Evolutionary conservation across 2,888 invertebrate species (phyloP).

Genomic region (Amphimallon solstitiale): DNA sequence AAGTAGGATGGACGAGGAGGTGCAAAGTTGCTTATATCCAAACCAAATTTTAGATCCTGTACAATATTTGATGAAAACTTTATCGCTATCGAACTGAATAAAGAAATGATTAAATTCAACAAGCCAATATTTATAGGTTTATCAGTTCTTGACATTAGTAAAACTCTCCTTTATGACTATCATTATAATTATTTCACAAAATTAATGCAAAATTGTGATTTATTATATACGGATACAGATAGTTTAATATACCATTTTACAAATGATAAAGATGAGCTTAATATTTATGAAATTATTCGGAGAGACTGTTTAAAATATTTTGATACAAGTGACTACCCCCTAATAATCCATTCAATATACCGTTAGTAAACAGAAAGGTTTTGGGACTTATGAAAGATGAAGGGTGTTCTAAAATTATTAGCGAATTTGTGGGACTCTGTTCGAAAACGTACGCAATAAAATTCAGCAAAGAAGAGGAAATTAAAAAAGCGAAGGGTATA

Average conservation of each 20-base stretch:
- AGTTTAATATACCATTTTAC: not conserved
- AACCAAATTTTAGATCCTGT: not conserved
- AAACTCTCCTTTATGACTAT: not conserved
- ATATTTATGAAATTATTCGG: not conserved
- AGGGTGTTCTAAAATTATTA: not conserved
- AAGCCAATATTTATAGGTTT: too few relatives aligned
- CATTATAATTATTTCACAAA: not conserved
- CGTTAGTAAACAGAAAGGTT: not conserved
- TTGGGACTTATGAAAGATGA: not conserved
- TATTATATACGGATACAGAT: not conserved
- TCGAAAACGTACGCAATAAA: conserved; percentile 3
- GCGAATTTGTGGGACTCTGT: not conserved
- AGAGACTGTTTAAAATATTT: not conserved
- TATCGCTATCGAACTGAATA: too few relatives aligned
- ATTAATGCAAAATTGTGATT: not conserved
- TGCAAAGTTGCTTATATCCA: not conserved
- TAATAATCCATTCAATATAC: not conserved
- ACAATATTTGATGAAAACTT: too few relatives aligned
- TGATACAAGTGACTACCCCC: too few relatives aligned
- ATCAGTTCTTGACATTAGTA: too few relatives aligned
- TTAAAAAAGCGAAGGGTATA: conserved; percentile 7
- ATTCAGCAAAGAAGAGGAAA: not conserved
- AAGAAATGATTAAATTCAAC: too few relatives aligned
- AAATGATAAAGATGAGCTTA: not conserved
- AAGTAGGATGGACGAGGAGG: not conserved